A percentile compares a stretch with the other conserved stretches of the same genome.
phyloP scores from a whole-genome alignment of 2,888 invertebrate species.

The Xestia sexstrigata region DNA sequence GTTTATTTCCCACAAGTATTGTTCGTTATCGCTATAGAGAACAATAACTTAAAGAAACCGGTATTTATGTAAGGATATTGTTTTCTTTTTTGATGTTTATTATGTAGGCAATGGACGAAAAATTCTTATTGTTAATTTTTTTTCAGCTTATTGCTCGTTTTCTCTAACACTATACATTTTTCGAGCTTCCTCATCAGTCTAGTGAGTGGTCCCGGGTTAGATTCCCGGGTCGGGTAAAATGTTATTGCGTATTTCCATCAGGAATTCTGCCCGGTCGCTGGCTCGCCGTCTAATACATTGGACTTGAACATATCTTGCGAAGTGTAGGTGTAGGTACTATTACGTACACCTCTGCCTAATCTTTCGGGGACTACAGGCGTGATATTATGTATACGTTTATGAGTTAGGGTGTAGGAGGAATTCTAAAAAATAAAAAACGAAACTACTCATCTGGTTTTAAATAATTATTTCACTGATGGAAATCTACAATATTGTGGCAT shows the following conservation, averaged over 20 bases:
- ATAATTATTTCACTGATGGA: background rate
- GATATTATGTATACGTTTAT: no score
- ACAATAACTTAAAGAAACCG: constrained; percentile 39
- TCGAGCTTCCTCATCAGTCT: background rate
- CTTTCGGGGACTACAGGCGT: no score
- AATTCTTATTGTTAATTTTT: background rate
- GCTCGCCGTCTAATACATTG: background rate
- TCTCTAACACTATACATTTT: background rate
- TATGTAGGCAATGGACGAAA: background rate
- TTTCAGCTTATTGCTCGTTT: background rate
- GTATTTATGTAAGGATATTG: constrained; percentile 17
- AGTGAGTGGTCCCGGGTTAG: background rate
- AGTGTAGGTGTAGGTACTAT: no score
- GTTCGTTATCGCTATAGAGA: constrained; percentile 21
- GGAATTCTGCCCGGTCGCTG: background rate
- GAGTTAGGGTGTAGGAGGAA: background rate
- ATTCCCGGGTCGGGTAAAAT: background rate
- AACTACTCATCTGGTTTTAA: background rate
- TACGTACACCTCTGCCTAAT: no score
- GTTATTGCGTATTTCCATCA: background rate
- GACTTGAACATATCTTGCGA: no score
- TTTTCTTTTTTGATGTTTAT: constrained; percentile 20
- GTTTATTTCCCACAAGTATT: constrained; percentile 53
- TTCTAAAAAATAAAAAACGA: no score
- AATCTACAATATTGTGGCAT: no score